These are phyloP conservation scores for Melanocharis versteri DNA, from an alignment of 2,113 vertebrate species.

Conservation along the genomic window DNA sequence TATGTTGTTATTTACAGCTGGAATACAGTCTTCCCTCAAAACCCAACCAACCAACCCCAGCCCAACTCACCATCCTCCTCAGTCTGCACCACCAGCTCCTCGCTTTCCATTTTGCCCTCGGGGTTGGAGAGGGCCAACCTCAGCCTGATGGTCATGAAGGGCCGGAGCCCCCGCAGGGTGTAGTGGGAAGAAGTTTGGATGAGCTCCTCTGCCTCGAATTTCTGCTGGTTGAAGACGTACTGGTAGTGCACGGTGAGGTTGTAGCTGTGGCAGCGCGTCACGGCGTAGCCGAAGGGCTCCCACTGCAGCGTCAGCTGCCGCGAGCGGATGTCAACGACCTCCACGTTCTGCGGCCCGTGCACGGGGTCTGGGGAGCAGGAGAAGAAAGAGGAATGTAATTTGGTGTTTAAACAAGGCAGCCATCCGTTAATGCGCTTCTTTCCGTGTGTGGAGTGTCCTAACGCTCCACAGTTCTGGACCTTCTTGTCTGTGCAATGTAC, in stretches of 20 bases:
- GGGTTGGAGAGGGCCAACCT: constrained; percentile 91
- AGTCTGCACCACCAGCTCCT: constrained; percentile 92
- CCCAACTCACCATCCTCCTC: constrained; percentile 87
- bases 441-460: rapidly evolving
- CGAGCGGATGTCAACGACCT: constrained; percentile 92
- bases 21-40: not conserved
- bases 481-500: not conserved
- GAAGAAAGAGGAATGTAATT: rapidly evolving
- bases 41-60: not conserved
- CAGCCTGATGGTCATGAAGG: constrained; percentile 90
- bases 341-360: constrained; percentile 89
- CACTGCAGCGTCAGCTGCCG: constrained; percentile 94
- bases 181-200: constrained; percentile 95
- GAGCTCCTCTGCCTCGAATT: constrained; percentile 88
- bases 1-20: not conserved
- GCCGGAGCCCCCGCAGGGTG: constrained; percentile 88
- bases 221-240: constrained; percentile 92
- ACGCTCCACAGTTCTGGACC: not conserved
- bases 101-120: constrained; percentile 92
- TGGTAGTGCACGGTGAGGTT: constrained; percentile 96
- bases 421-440: not conserved
- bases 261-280: constrained; percentile 97
- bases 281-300: constrained; percentile 93
- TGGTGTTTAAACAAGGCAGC: not conserved
- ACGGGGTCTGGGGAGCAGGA: constrained; percentile 82